Conservation (phyloP, 2,113 vertebrate genomes). For the Xenopus borealis region DNA sequence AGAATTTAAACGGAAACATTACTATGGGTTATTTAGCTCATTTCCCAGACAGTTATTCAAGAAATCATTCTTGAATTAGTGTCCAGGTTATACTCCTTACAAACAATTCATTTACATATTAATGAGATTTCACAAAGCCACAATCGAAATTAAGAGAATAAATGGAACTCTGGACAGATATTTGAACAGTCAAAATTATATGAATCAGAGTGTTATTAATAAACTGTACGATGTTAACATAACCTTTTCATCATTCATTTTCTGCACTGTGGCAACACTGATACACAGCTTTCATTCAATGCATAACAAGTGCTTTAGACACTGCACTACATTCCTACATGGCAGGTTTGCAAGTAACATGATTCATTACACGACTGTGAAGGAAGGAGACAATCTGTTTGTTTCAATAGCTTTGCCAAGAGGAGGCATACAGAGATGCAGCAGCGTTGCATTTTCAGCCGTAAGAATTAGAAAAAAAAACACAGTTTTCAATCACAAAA, state of each 20-base stretch:
- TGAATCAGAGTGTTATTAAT: background rate
- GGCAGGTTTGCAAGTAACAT: no score
- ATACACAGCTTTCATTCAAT: no score
- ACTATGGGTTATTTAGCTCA: background rate
- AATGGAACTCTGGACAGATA: background rate
- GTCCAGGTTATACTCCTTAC: background rate
- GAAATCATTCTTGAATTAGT: background rate
- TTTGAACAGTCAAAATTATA: background rate
- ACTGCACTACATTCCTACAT: no score
- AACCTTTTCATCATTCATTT: background rate
- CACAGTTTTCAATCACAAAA: no score
- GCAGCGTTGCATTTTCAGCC: no score
- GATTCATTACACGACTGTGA: no score
- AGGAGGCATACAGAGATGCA: no score
- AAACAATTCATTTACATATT: conserved; percentile 14
- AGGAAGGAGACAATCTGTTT: no score
- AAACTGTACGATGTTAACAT: background rate
- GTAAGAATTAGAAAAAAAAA: no score
- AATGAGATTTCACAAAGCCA: background rate
- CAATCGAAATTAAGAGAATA: background rate
- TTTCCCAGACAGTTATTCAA: background rate
- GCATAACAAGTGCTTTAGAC: no score
- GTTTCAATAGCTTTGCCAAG: no score
- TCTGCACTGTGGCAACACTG: no score
- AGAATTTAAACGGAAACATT: conserved; percentile 34